Conservation (phyloP, 2,113 vertebrate genomes). For the Sapayoa aenigma region DNA sequence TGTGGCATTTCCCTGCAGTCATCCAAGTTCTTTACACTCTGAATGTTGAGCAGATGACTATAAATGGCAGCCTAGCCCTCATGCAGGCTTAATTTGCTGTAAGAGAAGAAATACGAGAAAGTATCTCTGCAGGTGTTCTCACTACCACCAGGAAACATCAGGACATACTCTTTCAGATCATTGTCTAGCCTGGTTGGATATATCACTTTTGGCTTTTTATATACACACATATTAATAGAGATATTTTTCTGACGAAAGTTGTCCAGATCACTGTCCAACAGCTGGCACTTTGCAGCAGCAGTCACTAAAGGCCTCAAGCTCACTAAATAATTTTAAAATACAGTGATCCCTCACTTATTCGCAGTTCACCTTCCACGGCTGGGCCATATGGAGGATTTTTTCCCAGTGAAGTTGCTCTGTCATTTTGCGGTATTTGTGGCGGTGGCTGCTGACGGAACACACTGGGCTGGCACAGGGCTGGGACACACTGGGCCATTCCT, state of each 20-base stretch:
- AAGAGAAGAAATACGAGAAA: background rate
- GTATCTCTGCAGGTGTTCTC: background rate
- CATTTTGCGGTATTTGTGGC: too few species aligned
- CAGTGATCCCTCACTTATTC: too few species aligned
- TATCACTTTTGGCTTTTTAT: background rate
- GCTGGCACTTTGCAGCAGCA: background rate
- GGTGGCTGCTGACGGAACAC: too few species aligned
- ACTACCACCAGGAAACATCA: background rate
- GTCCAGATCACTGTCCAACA: background rate
- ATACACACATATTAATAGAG: background rate
- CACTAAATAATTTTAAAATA: background rate
- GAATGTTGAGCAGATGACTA: background rate
- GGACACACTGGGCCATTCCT: too few species aligned
- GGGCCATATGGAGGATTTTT: too few species aligned
- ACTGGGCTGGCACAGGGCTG: too few species aligned
- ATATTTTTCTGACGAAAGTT: background rate
- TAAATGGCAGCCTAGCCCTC: background rate
- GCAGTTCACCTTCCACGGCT: too few species aligned
- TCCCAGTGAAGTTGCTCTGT: too few species aligned
- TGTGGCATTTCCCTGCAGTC: background rate
- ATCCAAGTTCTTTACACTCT: background rate
- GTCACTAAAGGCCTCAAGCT: background rate
- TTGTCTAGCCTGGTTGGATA: background rate
- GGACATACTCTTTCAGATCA: background rate
- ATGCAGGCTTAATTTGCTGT: fast-evolving